Percentiles rank a stretch among this genome's conserved stretches.
Conservation (phyloP, 35 echinoderm and acorn worm genomes). For the Heliocidaris tuberculata region DNA sequence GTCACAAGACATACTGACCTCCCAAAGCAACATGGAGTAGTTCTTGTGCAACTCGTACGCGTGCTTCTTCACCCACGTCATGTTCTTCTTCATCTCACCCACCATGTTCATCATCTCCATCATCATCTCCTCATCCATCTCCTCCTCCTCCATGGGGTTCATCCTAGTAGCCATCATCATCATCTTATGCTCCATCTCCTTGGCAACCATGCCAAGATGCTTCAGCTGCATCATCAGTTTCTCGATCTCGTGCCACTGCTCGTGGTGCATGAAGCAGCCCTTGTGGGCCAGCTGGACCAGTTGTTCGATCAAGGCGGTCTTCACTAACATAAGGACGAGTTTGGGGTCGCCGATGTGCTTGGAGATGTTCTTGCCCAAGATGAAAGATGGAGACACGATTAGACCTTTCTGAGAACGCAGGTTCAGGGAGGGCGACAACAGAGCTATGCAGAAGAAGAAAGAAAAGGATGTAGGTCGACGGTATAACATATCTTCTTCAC, state of each 20-base stretch:
- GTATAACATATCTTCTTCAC: neutral
- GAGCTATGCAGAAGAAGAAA: neutral
- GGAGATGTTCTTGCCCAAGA: neutral
- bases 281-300: neutral
- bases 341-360: slow-evolving; percentile 13
- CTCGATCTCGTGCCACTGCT: neutral
- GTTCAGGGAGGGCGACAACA: slow-evolving; percentile 1
- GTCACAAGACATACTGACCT: neutral
- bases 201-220: neutral
- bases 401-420: neutral
- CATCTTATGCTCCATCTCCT: slow-evolving; percentile 9
- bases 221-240: neutral
- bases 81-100: neutral
- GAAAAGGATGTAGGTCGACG: too few relatives aligned
- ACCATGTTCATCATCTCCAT: slow-evolving; percentile 10
- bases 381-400: slow-evolving; percentile 19
- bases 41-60: slow-evolving; percentile 16
- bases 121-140: neutral
- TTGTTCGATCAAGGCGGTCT: neutral
- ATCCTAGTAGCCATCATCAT: neutral
- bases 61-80: slow-evolving; percentile 21
- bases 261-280: neutral
- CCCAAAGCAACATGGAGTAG: neutral
- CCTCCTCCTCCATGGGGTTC: neutral
- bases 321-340: neutral